Base-by-base conservation (phyloP, 2,888 invertebrate genomes). In the Mythimna impura region DNA sequence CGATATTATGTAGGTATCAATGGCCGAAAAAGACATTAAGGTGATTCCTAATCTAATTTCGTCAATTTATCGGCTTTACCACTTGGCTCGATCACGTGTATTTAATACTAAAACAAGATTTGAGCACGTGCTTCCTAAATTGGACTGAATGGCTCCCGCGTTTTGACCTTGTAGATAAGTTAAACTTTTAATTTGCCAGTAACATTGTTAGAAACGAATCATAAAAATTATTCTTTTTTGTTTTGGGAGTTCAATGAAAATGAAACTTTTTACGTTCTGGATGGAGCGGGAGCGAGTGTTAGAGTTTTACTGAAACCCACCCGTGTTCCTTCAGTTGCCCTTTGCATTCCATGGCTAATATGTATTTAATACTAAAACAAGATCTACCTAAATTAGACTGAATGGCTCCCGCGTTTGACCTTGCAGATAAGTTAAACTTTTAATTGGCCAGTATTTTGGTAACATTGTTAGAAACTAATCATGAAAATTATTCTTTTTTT, bases 21-120 rank as follows among this genome's bases (percentile, higher is more conserved):
- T 66, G 14, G 22, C 43, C 43, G 63, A 82, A 76, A 57, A 52
- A 55, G 50, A 63, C 60, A 62, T 66, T 63, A 54, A 65, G 40
- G 65, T 65, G 64, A 76, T 73, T 76, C 71, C 64, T 81, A 81
- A 81, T 81, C 71, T 65, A 70, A 76, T 80, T 79, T 76, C 8
- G 62, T 57, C 47, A 47, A 66, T 73, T 71, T 83, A 80, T 73
- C 63, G 66, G 72, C 80, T 83, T 78, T 36, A 30, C n/a, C 34
- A 57, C 34, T 61, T 14, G 62, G 66, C 60, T 79, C 70, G 50
- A 64, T 69, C 82, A 86, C 84, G 76, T 81, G 76, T 66, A 68
- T 58, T 60, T 71, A 60, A 65, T 67, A 58, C 76, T 69, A 17
- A 52, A 80, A 83, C 20, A 57, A 71, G 61, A 55, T 78, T 81